Percentiles rank a stretch among this genome's conserved stretches.
Conservation (phyloP, 2,888 invertebrate species). For the Leucoptera coffeella region DNA sequence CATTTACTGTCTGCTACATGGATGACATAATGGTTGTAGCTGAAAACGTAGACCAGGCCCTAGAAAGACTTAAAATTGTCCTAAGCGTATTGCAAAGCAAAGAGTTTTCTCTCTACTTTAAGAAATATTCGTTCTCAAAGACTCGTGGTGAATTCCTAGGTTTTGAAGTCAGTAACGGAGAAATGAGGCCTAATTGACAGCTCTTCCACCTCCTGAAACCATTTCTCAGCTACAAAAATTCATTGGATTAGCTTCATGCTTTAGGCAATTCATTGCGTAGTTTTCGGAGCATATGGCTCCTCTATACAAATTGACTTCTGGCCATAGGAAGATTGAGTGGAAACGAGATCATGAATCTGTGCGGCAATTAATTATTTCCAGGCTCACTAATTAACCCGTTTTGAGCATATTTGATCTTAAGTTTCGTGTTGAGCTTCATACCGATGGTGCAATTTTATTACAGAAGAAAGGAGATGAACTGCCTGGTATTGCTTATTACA, state of each 20-base stretch:
- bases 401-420: conserved; percentile 8
- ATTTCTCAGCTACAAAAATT: conserved; percentile 3
- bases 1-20: too few relatives aligned
- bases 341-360: conserved; percentile 5
- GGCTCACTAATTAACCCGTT: conserved; percentile 8
- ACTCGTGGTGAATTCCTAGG: conserved; percentile 8
- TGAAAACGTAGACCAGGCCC: too few relatives aligned
- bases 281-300: conserved; percentile 6
- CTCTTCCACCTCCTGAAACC: conserved; percentile 7
- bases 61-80: too few relatives aligned
- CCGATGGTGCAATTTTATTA: conserved; percentile 9
- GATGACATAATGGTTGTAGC: too few relatives aligned
- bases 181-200: conserved; percentile 9
- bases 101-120: conserved; percentile 9
- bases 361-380: conserved; percentile 6
- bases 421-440: conserved; percentile 8
- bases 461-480: conserved; percentile 6
- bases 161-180: conserved; percentile 6
- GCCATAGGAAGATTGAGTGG: conserved; percentile 5
- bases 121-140: conserved; percentile 9
- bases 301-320: conserved; percentile 4
- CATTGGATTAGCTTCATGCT: conserved; percentile 8
- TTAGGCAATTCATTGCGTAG: conserved; percentile 7
- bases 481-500: conserved; percentile 7
- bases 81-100: too few relatives aligned